Evolutionary conservation across 2,113 vertebrate genomes (phyloP).

Genomic region (Labeo rohita): DNA sequence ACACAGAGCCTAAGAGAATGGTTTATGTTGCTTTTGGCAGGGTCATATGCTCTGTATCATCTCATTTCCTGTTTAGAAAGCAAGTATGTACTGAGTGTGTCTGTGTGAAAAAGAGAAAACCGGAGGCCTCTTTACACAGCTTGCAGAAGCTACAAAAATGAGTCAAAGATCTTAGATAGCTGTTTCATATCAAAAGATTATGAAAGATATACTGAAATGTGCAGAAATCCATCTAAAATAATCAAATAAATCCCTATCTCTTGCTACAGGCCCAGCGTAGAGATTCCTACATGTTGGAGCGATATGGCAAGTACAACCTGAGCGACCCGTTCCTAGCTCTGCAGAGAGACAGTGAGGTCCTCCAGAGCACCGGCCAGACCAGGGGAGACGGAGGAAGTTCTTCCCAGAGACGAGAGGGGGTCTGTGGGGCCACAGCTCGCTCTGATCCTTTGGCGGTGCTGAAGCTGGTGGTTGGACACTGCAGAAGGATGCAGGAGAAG

Average conservation of each 20-base stretch:
- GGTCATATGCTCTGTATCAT: slow-evolving; percentile 33
- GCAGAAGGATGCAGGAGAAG: slow-evolving; percentile 94
- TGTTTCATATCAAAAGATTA: not conserved
- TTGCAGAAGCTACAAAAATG: not conserved
- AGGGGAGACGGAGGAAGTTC: slow-evolving; percentile 64
- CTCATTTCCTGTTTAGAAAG: slow-evolving; percentile 60
- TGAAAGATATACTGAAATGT: not conserved
- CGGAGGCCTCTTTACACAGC: not conserved
- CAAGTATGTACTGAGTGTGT: slow-evolving; percentile 40
- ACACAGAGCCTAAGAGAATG: slow-evolving; percentile 34
- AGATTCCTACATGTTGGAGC: slow-evolving; percentile 90
- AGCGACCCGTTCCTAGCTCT: slow-evolving; percentile 93
- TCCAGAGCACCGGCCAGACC: slow-evolving; percentile 75
- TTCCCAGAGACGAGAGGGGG: slow-evolving; percentile 34
- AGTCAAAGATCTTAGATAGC: not conserved
- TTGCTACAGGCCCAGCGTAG: slow-evolving; percentile 85
- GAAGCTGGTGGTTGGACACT: slow-evolving; percentile 93
- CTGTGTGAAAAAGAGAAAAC: slow-evolving; percentile 23
- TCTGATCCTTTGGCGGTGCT: slow-evolving; percentile 88
- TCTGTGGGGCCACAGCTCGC: slow-evolving; percentile 69
- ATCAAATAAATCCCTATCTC: slow-evolving; percentile 2
- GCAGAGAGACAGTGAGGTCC: slow-evolving; percentile 89
- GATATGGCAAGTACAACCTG: slow-evolving; percentile 93
- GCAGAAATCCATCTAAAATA: not conserved
- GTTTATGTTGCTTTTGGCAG: slow-evolving; percentile 55